These are phyloP conservation scores for Cryptocephalus primarius DNA, from an alignment of 2,888 invertebrate species.

Conservation along the genomic window DNA sequence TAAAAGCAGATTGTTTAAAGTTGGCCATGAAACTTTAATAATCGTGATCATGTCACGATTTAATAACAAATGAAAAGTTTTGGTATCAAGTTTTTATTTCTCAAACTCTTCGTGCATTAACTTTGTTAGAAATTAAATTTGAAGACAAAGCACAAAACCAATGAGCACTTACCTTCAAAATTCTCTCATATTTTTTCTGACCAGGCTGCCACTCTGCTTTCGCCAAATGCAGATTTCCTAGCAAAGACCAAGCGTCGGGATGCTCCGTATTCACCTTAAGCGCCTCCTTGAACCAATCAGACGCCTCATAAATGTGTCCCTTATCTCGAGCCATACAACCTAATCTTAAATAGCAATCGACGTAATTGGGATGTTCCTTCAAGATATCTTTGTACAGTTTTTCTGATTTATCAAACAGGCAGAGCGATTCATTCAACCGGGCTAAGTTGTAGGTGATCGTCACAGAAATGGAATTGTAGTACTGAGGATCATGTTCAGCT, in stretches of 20 bases:
- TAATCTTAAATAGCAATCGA: conserved; percentile 81
- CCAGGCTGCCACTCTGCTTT: conserved; percentile 98
- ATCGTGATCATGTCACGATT: too few relatives aligned
- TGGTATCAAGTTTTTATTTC: too few relatives aligned
- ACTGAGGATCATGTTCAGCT: conserved; percentile 76
- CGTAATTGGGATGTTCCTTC: conserved; percentile 95
- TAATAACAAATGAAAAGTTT: too few relatives aligned
- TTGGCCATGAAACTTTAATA: too few relatives aligned
- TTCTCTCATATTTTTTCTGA: conserved; percentile 97
- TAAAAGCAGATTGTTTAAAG: too few relatives aligned
- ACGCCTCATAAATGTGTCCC: conserved; percentile 98
- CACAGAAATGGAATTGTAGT: conserved; percentile 92
- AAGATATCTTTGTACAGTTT: conserved; percentile 94
- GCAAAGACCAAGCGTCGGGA: conserved; percentile 94
- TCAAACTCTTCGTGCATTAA: too few relatives aligned
- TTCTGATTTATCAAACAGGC: conserved; percentile 88
- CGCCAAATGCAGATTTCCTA: conserved; percentile 94
- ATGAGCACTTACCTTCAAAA: conserved; percentile 53
- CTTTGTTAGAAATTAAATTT: too few relatives aligned
- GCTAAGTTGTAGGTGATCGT: conserved; percentile 96
- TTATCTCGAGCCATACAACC: conserved; percentile 98
- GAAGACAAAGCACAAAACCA: too few relatives aligned
- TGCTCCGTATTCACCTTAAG: conserved; percentile 91
- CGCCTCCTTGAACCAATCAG: conserved; percentile 98
- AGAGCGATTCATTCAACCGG: conserved; percentile 83